phyloP scores from a whole-genome alignment of 2,797 vertebrate species.

The Chelon labrosus region DNA sequence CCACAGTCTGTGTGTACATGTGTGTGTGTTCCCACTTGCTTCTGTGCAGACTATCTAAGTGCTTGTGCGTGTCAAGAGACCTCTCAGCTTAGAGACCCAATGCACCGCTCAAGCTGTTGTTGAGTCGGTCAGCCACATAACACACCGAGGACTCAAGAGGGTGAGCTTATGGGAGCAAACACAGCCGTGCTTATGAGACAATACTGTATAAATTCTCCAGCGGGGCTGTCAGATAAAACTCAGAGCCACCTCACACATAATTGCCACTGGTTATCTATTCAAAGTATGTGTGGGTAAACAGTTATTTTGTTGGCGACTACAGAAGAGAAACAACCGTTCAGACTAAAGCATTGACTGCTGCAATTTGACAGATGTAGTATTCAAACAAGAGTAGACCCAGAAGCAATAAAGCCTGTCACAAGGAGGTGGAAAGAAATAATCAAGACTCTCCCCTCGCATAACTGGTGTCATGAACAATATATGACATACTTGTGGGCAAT shows the following conservation, averaged over 20 bases:
- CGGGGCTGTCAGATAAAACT: constrained; percentile 33
- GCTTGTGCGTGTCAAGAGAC: constrained; percentile 69
- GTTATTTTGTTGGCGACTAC: constrained; percentile 6
- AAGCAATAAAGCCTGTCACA: not conserved
- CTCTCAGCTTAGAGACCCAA: constrained; percentile 61
- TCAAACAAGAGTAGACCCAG: not conserved
- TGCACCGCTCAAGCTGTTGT: constrained; percentile 69
- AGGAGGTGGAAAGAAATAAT: not conserved
- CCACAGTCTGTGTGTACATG: constrained; percentile 14
- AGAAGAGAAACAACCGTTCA: constrained; percentile 13
- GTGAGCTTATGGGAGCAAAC: constrained; percentile 57
- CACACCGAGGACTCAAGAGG: constrained; percentile 69
- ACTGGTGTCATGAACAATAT: not conserved
- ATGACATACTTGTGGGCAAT: not conserved
- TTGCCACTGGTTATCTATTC: constrained; percentile 32
- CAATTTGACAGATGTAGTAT: not conserved
- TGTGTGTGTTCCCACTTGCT: not conserved
- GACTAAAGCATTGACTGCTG: constrained; percentile 1
- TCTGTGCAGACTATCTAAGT: constrained; percentile 39
- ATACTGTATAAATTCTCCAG: constrained; percentile 50
- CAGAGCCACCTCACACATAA: constrained; percentile 29
- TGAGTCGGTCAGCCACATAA: constrained; percentile 73
- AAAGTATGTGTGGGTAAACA: constrained; percentile 28
- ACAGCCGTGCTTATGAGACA: constrained; percentile 55
- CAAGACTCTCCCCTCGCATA: not conserved